phyloP scores from a whole-genome alignment of 2,797 vertebrate genomes.

The Epinephelus malabaricus region DNA sequence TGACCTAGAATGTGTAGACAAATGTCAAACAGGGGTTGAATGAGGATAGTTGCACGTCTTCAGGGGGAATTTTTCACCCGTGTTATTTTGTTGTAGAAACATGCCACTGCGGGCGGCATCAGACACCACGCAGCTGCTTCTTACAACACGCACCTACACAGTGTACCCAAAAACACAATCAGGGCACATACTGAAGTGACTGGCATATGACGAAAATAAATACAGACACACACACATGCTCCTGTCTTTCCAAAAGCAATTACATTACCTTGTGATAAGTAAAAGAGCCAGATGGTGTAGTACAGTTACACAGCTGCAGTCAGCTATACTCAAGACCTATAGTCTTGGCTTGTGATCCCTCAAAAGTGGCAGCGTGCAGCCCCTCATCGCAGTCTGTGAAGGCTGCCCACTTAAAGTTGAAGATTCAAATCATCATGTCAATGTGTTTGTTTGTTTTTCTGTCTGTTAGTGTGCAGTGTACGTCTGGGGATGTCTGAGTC shows the following conservation, averaged over 20 bases:
- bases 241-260: neutral
- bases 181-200: slow-evolving; percentile 1
- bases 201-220: neutral
- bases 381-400: no score
- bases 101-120: slow-evolving; percentile 15
- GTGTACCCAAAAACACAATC: slow-evolving; percentile 21
- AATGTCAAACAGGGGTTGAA: slow-evolving; percentile 36
- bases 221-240: neutral
- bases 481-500: no score
- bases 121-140: slow-evolving; percentile 38
- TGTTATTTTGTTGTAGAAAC: slow-evolving; percentile 39
- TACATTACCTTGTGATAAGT: neutral
- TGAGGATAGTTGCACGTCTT: slow-evolving; percentile 15
- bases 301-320: neutral
- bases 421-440: no score
- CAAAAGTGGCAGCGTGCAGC: no score
- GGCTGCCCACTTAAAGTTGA: no score
- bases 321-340: no score
- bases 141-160: slow-evolving; percentile 22
- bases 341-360: no score
- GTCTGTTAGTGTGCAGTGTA: no score
- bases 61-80: slow-evolving; percentile 25
- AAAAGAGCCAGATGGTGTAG: neutral
- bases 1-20: slow-evolving; percentile 20
- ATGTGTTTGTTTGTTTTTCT: no score